These are phyloP conservation scores for Myopa testacea DNA, from an alignment of 2,888 invertebrate genomes.

Conservation along the genomic window DNA sequence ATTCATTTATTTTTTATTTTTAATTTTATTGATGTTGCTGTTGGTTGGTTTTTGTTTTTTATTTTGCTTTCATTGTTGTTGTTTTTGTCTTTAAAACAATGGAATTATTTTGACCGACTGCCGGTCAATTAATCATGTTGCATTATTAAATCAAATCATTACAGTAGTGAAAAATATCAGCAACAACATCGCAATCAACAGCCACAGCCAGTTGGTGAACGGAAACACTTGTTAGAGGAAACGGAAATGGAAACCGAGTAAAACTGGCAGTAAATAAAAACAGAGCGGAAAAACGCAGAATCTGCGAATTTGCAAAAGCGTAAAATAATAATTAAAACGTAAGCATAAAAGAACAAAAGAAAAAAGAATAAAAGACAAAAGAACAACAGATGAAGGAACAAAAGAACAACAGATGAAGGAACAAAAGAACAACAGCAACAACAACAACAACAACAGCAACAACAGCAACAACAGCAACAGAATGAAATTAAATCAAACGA, in stretches of 20 bases:
- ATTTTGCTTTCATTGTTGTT: too few species aligned
- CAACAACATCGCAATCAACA: background rate
- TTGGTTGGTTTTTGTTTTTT: too few species aligned
- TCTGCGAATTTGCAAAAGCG: background rate
- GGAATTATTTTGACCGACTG: too few species aligned
- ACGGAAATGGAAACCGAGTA: background rate
- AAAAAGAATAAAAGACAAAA: background rate
- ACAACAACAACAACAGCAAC: background rate
- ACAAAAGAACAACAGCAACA: background rate
- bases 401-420: background rate
- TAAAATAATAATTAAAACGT: background rate
- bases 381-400: background rate
- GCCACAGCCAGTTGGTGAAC: background rate
- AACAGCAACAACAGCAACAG: background rate
- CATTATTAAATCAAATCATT: too few species aligned
- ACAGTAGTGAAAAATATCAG: background rate
- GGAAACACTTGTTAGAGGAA: background rate
- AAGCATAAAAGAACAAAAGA: background rate
- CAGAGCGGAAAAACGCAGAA: background rate
- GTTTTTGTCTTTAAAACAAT: too few species aligned
- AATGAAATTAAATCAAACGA: background rate
- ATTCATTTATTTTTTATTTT: too few species aligned
- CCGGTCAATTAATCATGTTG: too few species aligned
- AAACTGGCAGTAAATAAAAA: slow-evolving; percentile 12
- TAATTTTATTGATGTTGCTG: too few species aligned